Evolutionary conservation across 2,797 vertebrate genomes (phyloP).

Genomic region (Protonibea diacanthus): DNA sequence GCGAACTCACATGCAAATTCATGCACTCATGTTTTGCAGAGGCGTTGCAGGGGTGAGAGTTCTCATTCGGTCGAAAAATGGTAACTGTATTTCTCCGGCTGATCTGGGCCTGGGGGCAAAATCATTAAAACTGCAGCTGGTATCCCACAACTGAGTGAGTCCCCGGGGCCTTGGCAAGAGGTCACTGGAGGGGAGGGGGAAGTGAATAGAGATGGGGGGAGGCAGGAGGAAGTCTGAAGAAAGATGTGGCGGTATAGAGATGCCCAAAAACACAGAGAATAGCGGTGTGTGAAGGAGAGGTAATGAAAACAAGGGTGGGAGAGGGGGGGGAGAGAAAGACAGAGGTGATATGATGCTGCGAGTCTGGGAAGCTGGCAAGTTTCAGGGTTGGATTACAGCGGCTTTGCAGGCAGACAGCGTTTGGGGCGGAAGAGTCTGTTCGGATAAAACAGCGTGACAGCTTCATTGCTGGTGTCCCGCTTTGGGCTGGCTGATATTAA

Average conservation of each 20-base stretch:
- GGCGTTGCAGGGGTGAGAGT: conserved; percentile 41
- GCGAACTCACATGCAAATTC: conserved; percentile 7
- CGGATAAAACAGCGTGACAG: conserved; percentile 70
- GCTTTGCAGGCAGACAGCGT: conserved; percentile 66
- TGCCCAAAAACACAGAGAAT: conserved; percentile 35
- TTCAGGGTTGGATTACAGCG: conserved; percentile 72
- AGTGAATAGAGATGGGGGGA: conserved; percentile 12
- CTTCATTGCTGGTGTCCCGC: conserved; percentile 49
- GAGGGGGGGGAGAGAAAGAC: conserved; percentile 7
- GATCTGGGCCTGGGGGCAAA: conserved; percentile 71
- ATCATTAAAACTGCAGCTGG: conserved; percentile 80
- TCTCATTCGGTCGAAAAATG: conserved; percentile 54
- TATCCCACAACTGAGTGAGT: conserved; percentile 65
- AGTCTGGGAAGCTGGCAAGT: conserved; percentile 60
- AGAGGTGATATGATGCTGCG: conserved; percentile 35
- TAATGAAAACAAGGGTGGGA: conserved; percentile 30
- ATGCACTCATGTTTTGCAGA: conserved; percentile 34
- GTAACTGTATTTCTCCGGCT: conserved; percentile 65
- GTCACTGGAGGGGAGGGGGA: conserved; percentile 50
- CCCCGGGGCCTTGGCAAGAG: conserved; percentile 67
- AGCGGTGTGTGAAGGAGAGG: conserved; percentile 22
- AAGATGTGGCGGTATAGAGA: conserved; percentile 34
- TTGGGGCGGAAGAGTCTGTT: conserved; percentile 54
- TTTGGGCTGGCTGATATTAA: conserved; percentile 66
- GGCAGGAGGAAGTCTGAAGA: conserved; percentile 17